Evolutionary conservation across 2,888 invertebrate genomes (phyloP), one percentile per base, ranked within the genome.

Genomic region (Lissocephala sabroskyi): DNA sequence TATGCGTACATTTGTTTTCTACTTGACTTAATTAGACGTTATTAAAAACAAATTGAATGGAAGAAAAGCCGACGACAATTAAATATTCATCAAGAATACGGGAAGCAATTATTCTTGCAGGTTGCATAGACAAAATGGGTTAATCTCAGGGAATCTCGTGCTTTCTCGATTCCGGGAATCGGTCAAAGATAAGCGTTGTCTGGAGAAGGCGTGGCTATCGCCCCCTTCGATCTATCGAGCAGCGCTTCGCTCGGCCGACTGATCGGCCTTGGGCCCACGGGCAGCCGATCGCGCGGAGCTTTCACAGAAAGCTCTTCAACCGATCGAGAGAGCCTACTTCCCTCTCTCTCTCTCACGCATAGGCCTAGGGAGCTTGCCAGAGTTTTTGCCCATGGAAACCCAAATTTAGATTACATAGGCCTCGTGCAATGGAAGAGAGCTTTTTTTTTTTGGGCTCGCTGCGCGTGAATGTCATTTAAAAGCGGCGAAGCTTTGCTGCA

Each of bases 401-500:
- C n/a, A n/a, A n/a, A n/a, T n/a, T n/a, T n/a, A n/a, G n/a, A n/a
- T n/a, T n/a, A n/a, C n/a, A n/a, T n/a, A n/a, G n/a, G n/a, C n/a
- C n/a, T n/a, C n/a, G n/a, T n/a, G n/a, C n/a, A n/a, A n/a, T n/a
- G n/a, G n/a, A n/a, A n/a, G n/a, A n/a, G 16, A 14, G 17, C 23
- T 11, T 40, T 32, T 26, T 36, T 48, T 35, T 41, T 35, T 35
- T 51, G 50, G 7, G 29, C 45, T 26, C 73, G 57, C 52, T 76
- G 77, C 71, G 64, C 71, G 71, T 73, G 71, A 77, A 73, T 73
- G 71, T 75, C 71, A 73, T 73, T 73, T 77, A 65, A 57, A 65
- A 70, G 57, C 55, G 56, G 49, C 65, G 70, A 71, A 77, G 71
- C 71, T 77, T 61, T 50, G 52, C 64, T 67, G 75, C 66, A 65